Evolutionary conservation across 2,888 invertebrate genomes (phyloP).

Genomic region (Melanargia galathea): DNA sequence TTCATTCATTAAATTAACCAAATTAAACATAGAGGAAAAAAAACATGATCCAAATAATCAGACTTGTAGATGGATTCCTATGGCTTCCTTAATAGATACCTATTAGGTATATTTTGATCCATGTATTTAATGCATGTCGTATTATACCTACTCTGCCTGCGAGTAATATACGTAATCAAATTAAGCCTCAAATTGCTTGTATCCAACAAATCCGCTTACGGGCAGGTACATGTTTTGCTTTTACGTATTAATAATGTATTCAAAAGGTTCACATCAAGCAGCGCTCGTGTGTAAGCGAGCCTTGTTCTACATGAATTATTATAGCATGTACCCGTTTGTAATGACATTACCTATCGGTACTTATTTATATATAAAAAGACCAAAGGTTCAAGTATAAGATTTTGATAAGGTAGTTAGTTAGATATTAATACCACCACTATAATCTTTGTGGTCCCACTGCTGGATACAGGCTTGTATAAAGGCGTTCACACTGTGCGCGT

Average conservation of each 20-base stretch:
- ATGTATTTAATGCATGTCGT: neutral
- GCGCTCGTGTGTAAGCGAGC: conserved; percentile 1
- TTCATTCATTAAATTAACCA: too few species aligned
- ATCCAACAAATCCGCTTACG: conserved; percentile 19
- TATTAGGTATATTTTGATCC: neutral
- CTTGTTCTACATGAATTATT: conserved; percentile 10
- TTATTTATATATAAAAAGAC: neutral
- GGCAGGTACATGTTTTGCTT: conserved; percentile 15
- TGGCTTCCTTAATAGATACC: too few species aligned
- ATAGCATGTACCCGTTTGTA: neutral
- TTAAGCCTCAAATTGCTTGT: conserved; percentile 17
- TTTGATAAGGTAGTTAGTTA: neutral
- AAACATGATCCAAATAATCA: too few species aligned
- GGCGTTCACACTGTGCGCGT: too few species aligned
- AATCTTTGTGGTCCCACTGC: too few species aligned
- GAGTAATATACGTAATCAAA: conserved; percentile 2
- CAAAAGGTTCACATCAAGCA: conserved; percentile 15
- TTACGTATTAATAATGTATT: conserved; percentile 16
- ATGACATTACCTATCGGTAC: neutral
- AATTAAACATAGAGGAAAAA: too few species aligned
- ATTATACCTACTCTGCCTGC: neutral
- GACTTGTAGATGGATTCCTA: too few species aligned
- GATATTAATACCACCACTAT: too few species aligned
- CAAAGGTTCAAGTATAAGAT: too few species aligned
- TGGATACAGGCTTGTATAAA: too few species aligned